These are phyloP conservation scores for Nestor notabilis DNA, from an alignment of 2,113 vertebrate genomes.

Conservation along the genomic window DNA sequence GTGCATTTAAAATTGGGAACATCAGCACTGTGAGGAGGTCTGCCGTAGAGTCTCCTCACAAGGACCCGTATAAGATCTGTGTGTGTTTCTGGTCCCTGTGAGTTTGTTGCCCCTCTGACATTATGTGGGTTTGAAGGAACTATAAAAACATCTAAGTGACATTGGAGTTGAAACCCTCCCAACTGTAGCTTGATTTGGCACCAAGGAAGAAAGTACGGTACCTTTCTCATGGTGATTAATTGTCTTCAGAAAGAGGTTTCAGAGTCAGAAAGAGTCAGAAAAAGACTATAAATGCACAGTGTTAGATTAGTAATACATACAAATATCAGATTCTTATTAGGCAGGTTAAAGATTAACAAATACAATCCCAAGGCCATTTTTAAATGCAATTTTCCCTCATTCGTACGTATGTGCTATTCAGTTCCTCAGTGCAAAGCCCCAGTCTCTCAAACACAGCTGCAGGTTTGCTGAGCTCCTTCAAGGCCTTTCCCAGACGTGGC, in stretches of 20 bases:
- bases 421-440: neutral
- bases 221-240: neutral
- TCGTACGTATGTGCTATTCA: fast-evolving
- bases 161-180: neutral
- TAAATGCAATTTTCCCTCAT: neutral
- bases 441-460: neutral
- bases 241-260: neutral
- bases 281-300: neutral
- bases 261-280: neutral
- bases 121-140: neutral
- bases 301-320: neutral
- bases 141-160: neutral
- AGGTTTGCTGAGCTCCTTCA: neutral
- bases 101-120: neutral
- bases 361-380: neutral
- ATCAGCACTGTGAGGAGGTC: neutral
- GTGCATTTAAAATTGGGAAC: neutral
- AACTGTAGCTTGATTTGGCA: neutral
- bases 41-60: neutral
- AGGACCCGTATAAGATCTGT: neutral
- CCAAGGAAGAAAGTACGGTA: neutral
- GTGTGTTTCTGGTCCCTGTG: neutral
- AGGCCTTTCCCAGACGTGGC: neutral
- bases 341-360: neutral
- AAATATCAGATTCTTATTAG: neutral